Conservation (phyloP, 2,888 invertebrate genomes). For the Pyrrhosoma nymphula region DNA sequence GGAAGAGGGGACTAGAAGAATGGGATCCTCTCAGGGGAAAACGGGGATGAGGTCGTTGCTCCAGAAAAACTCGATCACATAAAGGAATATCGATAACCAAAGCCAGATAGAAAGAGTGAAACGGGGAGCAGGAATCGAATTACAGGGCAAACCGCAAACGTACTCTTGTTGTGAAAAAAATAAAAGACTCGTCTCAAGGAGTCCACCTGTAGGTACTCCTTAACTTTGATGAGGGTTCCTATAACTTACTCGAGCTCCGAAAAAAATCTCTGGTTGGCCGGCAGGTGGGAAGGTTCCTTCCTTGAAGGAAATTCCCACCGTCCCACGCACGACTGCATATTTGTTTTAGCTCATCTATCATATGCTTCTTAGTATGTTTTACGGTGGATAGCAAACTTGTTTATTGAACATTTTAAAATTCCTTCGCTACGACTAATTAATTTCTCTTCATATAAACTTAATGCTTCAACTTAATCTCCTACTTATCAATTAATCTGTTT, state of each 20-base stretch:
- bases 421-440: too few relatives aligned
- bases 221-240: background rate
- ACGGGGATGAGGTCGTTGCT: background rate
- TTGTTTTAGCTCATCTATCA: too few relatives aligned
- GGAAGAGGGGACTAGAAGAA: background rate
- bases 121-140: constrained; percentile 17
- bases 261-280: background rate
- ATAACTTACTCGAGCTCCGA: background rate
- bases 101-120: background rate
- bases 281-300: too few relatives aligned
- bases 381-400: too few relatives aligned
- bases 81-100: background rate
- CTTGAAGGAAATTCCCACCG: too few relatives aligned
- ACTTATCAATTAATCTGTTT: too few relatives aligned
- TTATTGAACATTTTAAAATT: too few relatives aligned
- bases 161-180: background rate
- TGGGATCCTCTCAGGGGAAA: background rate
- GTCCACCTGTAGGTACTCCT: background rate
- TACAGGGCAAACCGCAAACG: constrained; percentile 50
- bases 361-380: too few relatives aligned
- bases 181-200: background rate
- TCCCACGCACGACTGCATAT: too few relatives aligned
- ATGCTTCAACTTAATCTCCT: too few relatives aligned
- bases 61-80: background rate
- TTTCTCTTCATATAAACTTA: too few relatives aligned